Evolutionary conservation across 2,113 vertebrate genomes (phyloP).

Genomic region (Sapayoa aenigma): DNA sequence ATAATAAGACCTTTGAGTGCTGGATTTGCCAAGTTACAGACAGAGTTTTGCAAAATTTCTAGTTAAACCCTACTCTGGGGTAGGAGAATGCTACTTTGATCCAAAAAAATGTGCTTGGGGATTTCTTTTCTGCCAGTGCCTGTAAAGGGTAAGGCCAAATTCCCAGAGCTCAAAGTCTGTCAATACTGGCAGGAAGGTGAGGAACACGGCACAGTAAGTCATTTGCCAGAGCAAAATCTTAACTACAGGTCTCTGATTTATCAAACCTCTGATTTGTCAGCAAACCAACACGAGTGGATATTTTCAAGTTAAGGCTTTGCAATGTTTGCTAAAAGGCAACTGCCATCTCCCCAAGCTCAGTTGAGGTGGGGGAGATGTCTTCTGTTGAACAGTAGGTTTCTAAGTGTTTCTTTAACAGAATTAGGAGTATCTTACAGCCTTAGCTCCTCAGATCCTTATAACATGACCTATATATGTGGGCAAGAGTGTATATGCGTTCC

Average conservation of each 20-base stretch:
- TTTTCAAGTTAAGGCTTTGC: neutral
- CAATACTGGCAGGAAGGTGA: neutral
- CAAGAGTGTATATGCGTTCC: neutral
- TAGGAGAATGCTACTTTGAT: neutral
- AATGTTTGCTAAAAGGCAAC: neutral
- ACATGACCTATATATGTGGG: accelerated
- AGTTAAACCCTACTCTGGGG: neutral
- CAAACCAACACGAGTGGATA: neutral
- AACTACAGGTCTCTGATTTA: neutral
- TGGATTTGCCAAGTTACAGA: neutral
- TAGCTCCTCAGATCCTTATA: neutral
- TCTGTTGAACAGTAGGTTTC: neutral
- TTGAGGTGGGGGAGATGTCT: neutral
- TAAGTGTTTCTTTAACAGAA: neutral
- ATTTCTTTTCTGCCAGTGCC: neutral
- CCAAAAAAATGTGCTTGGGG: neutral
- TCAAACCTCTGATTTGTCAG: neutral
- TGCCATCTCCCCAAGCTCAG: neutral
- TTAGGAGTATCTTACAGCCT: neutral
- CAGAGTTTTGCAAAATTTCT: neutral
- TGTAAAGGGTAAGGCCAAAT: neutral
- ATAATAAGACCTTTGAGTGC: neutral
- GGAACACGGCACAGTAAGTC: neutral
- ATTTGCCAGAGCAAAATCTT: neutral
- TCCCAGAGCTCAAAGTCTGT: neutral